These are phyloP conservation scores for Cercocebus atys DNA, from an alignment of 2,113 vertebrate species.

Conservation along the genomic window DNA sequence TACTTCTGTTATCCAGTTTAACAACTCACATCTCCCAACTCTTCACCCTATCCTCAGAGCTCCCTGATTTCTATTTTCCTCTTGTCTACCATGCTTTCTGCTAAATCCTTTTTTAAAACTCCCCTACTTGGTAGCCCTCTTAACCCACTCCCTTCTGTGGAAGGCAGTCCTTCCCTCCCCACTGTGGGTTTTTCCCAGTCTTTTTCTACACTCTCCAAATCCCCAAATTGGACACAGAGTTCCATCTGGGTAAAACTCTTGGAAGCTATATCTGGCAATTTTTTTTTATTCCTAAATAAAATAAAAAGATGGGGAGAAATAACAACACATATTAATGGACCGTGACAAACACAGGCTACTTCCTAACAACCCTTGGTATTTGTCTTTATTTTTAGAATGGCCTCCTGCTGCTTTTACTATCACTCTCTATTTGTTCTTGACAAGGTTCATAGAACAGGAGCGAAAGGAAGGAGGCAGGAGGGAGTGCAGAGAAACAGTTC, in stretches of 20 bases:
- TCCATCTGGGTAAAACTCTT: background rate
- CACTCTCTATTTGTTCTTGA: slow-evolving; percentile 74
- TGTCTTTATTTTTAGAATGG: slow-evolving; percentile 72
- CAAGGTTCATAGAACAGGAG: slow-evolving; percentile 67
- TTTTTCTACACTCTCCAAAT: background rate
- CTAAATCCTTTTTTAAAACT: background rate
- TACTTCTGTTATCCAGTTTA: background rate
- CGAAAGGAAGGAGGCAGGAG: slow-evolving; percentile 40
- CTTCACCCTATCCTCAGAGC: background rate
- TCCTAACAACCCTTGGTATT: slow-evolving; percentile 69
- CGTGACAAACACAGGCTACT: slow-evolving; percentile 79
- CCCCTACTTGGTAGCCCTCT: no score
- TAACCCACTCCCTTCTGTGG: background rate
- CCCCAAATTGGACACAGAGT: background rate
- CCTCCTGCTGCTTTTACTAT: slow-evolving; percentile 60
- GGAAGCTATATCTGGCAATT: slow-evolving; percentile 20
- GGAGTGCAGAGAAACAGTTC: slow-evolving; percentile 6
- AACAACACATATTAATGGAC: slow-evolving; percentile 77
- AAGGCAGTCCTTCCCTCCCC: background rate
- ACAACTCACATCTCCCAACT: background rate
- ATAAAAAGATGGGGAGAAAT: slow-evolving; percentile 67
- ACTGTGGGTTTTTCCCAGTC: background rate
- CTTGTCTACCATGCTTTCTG: background rate
- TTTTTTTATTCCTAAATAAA: slow-evolving; percentile 64
- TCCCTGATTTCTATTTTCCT: background rate